phyloP scores from a whole-genome alignment of 2,888 invertebrate species.

The Bimastos eiseni region DNA sequence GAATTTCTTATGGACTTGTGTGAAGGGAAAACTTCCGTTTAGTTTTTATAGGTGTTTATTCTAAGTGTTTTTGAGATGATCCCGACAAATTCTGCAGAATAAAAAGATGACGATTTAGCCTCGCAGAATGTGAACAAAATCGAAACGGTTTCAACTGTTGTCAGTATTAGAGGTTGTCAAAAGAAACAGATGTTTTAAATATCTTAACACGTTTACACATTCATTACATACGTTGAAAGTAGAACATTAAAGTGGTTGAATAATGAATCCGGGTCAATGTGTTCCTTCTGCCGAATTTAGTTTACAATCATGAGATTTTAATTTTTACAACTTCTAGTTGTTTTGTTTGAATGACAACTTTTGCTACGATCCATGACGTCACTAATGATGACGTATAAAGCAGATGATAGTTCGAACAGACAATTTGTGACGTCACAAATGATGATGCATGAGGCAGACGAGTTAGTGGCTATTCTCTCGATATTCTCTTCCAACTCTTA shows the following conservation, averaged over 20 bases:
- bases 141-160: not conserved
- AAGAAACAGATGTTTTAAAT: not conserved
- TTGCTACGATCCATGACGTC: no score
- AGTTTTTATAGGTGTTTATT: not conserved
- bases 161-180: slow-evolving; percentile 3
- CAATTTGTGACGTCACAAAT: not conserved
- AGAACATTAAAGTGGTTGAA: not conserved
- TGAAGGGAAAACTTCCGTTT: not conserved
- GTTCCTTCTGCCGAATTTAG: not conserved
- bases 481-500: no score
- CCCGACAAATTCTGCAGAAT: not conserved
- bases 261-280: not conserved
- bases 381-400: not conserved
- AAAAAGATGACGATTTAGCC: not conserved
- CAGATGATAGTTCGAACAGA: not conserved
- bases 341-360: no score
- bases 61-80: not conserved
- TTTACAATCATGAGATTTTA: not conserved
- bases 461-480: no score
- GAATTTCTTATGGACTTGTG: not conserved
- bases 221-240: not conserved
- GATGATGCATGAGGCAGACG: not conserved
- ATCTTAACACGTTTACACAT: not conserved
- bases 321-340: no score
- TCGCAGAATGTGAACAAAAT: not conserved